phyloP scores from a whole-genome alignment of 2,113 vertebrate species.

The Manacus vitellinus region DNA sequence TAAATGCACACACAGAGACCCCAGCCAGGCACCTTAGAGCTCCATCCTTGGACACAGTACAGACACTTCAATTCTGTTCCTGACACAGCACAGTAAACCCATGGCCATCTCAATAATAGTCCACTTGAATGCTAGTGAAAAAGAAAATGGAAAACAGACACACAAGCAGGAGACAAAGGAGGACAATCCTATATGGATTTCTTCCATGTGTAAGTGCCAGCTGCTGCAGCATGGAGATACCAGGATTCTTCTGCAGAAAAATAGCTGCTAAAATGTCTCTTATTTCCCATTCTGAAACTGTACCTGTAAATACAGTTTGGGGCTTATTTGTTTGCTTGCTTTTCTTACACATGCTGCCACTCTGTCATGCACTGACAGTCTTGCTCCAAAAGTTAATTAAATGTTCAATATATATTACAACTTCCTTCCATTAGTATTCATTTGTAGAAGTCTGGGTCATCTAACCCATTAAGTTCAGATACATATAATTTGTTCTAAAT shows the following conservation, averaged over 20 bases:
- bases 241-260: not conserved
- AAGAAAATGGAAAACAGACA: not conserved
- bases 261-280: not conserved
- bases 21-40: accelerated
- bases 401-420: slow-evolving; percentile 30
- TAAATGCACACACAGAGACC: not conserved
- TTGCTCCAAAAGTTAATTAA: slow-evolving; percentile 50
- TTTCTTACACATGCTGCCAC: not conserved
- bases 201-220: not conserved
- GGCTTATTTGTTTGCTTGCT: not conserved
- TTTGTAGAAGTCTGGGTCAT: slow-evolving; percentile 27
- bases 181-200: not conserved
- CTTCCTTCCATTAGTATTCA: slow-evolving; percentile 40
- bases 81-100: not conserved
- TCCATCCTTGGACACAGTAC: not conserved
- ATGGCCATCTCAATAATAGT: not conserved
- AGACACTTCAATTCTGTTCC: not conserved
- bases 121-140: not conserved
- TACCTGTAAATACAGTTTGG: not conserved
- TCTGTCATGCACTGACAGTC: slow-evolving; percentile 1
- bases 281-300: not conserved
- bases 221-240: not conserved
- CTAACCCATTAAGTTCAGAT: slow-evolving; percentile 44
- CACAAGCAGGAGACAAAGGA: not conserved
- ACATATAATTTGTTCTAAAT: slow-evolving; percentile 53